phyloP scores from a whole-genome alignment of 2,888 invertebrate genomes.

The Nysson spinosus region DNA sequence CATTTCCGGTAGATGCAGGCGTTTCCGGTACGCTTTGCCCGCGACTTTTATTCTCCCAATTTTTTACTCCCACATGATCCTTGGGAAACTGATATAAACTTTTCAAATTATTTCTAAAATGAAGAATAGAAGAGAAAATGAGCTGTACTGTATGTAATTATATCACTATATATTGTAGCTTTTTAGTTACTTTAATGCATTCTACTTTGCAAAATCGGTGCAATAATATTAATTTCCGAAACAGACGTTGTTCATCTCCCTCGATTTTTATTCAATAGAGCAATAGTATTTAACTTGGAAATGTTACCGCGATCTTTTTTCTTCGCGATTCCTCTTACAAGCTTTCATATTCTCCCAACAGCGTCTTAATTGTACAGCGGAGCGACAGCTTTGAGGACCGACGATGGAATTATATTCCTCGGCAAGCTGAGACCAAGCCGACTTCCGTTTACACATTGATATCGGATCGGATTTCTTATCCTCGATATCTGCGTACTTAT shows the following conservation, averaged over 20 bases:
- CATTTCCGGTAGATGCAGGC: conserved; percentile 41
- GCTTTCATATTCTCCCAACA: conserved; percentile 71
- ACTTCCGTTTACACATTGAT: conserved; percentile 64
- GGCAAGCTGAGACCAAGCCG: conserved; percentile 64
- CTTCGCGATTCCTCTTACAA: conserved; percentile 66
- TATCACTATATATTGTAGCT: too few species aligned
- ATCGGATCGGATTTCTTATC: conserved; percentile 59
- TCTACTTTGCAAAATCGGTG: too few species aligned
- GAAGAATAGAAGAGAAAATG: neutral
- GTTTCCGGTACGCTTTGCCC: conserved; percentile 27
- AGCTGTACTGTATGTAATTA: neutral
- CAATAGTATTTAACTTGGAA: neutral
- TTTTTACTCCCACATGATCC: conserved; percentile 24
- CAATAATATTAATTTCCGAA: too few species aligned
- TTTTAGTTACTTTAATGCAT: too few species aligned
- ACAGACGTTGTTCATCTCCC: too few species aligned
- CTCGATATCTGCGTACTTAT: conserved; percentile 61
- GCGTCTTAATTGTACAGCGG: conserved; percentile 62
- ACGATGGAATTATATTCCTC: conserved; percentile 65
- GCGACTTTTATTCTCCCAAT: conserved; percentile 38
- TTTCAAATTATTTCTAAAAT: conserved; percentile 26
- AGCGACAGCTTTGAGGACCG: conserved; percentile 58
- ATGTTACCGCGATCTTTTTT: conserved; percentile 55
- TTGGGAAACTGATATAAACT: conserved; percentile 35
- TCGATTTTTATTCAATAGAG: too few species aligned